These are phyloP conservation scores for Cinara cedri DNA, from an alignment of 2,888 invertebrate genomes.

Conservation along the genomic window DNA sequence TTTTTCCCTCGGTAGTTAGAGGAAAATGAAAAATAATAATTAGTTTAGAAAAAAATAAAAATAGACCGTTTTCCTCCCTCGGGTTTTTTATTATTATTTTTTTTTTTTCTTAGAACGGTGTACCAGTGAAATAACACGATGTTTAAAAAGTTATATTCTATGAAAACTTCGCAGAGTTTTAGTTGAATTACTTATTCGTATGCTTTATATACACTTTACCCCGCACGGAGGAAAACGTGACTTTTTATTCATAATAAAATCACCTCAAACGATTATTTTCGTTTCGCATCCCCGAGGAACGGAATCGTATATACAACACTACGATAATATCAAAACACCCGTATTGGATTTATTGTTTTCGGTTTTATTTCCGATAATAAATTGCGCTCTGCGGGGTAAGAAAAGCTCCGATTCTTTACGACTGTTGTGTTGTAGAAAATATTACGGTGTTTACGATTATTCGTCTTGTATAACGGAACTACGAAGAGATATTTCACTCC, in stretches of 20 bases:
- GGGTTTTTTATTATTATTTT: background rate
- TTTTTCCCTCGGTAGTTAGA: slow-evolving; percentile 22
- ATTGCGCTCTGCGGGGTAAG: background rate
- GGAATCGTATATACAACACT: background rate
- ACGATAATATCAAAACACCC: slow-evolving; percentile 28
- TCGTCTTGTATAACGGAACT: background rate
- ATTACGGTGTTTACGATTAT: background rate
- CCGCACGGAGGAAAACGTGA: slow-evolving; percentile 36
- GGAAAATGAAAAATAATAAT: slow-evolving; percentile 55
- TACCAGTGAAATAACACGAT: slow-evolving; percentile 25
- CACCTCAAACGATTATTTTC: slow-evolving; percentile 44
- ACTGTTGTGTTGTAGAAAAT: background rate
- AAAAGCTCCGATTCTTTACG: too few species aligned
- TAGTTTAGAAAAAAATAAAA: slow-evolving; percentile 43
- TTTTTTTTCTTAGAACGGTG: slow-evolving; percentile 2
- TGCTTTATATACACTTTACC: slow-evolving; percentile 49
- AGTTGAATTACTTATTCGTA: slow-evolving; percentile 45
- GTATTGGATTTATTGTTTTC: background rate
- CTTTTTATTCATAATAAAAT: slow-evolving; percentile 55
- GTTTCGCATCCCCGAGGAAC: background rate
- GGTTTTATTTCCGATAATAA: slow-evolving; percentile 8
- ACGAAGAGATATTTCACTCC: background rate
- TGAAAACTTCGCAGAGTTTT: slow-evolving; percentile 37
- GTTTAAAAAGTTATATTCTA: slow-evolving; percentile 44
- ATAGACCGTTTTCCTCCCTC: slow-evolving; percentile 12